Percentiles rank a stretch among this genome's conserved stretches.
These are phyloP conservation scores for Cyprinella venusta DNA, from an alignment of 2,797 vertebrate genomes.

Conservation along the genomic window DNA sequence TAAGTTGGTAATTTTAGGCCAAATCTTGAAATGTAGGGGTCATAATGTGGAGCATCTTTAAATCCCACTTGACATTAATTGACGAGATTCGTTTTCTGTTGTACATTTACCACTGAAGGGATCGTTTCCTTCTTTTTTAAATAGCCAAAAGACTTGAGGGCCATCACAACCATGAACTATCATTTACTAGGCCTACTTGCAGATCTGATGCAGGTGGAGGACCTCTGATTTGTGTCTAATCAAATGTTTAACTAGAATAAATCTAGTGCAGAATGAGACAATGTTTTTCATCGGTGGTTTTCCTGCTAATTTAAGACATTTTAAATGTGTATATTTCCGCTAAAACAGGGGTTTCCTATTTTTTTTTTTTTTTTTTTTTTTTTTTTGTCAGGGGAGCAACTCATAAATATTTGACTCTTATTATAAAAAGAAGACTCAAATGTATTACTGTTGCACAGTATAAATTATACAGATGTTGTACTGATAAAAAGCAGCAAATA, in stretches of 20 bases:
- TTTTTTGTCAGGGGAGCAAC: not conserved
- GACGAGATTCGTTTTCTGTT: not conserved
- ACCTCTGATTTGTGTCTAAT: too few species aligned
- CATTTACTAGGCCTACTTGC: not conserved
- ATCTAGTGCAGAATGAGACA: not conserved
- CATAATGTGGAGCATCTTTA: slow-evolving; percentile 6
- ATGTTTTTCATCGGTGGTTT: not conserved
- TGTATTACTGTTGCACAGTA: not conserved
- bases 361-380: not conserved
- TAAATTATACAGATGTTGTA: too few species aligned
- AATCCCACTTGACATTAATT: slow-evolving; percentile 5
- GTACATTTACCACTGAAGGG: not conserved
- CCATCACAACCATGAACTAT: too few species aligned
- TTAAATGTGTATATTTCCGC: not conserved
- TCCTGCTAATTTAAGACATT: not conserved
- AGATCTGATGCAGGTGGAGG: not conserved
- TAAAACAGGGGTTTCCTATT: not conserved
- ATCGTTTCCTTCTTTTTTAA: not conserved
- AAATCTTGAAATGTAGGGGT: slow-evolving; percentile 30
- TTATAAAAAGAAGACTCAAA: too few species aligned
- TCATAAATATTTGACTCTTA: not conserved
- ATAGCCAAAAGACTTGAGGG: not conserved
- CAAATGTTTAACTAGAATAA: too few species aligned
- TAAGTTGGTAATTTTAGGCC: slow-evolving; percentile 9
- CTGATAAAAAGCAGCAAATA: too few species aligned